These are phyloP conservation scores for Lamellibrachia columna DNA, from an alignment of 2,888 invertebrate species.

Conservation along the genomic window DNA sequence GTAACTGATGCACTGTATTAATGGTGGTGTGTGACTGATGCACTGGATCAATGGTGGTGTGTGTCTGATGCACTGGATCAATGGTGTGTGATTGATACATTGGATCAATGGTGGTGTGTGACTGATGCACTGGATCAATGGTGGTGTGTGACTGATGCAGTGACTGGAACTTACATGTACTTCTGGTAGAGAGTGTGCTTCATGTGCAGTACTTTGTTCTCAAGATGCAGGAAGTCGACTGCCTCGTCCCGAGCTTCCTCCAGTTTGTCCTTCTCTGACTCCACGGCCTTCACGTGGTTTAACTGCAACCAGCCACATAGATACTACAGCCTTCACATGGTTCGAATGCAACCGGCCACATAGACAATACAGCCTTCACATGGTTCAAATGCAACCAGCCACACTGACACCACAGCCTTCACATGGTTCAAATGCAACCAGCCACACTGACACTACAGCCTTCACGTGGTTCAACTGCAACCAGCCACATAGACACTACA, in stretches of 20 bases:
- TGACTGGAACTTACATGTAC: constrained; percentile 55
- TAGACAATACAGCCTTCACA: constrained; percentile 71
- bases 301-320: constrained; percentile 64
- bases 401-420: constrained; percentile 38
- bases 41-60: too few species aligned
- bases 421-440: constrained; percentile 31
- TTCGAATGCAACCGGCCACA: constrained; percentile 71
- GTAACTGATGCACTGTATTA: too few species aligned
- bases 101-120: too few species aligned
- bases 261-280: constrained; percentile 67
- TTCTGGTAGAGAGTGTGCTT: constrained; percentile 78
- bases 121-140: too few species aligned
- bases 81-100: too few species aligned
- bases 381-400: constrained; percentile 73
- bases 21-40: too few species aligned
- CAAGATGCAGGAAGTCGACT: constrained; percentile 77
- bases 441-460: constrained; percentile 68
- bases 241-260: constrained; percentile 67
- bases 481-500: not conserved
- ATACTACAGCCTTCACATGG: constrained; percentile 74
- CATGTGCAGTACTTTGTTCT: constrained; percentile 78
- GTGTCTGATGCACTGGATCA: too few species aligned
- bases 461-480: constrained; percentile 28
- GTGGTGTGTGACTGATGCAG: not conserved
- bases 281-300: constrained; percentile 79